phyloP scores from a whole-genome alignment of 2,797 vertebrate species.

The Falco rusticolus region DNA sequence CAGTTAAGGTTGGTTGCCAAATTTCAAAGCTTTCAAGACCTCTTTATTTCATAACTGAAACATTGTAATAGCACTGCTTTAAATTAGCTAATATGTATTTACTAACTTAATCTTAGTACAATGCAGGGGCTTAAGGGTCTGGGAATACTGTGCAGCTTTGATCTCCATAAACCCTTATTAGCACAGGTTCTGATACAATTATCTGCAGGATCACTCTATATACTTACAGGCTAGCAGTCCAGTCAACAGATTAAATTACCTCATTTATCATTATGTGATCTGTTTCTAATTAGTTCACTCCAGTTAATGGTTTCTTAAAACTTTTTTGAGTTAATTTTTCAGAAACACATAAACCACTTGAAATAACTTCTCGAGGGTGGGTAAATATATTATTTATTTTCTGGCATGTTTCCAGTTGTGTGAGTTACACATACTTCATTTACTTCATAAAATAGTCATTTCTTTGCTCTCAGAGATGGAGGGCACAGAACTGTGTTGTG shows the following conservation, averaged over 20 bases:
- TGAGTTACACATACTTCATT: not conserved
- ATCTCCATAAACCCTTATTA: constrained; percentile 59
- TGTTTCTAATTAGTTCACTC: constrained; percentile 61
- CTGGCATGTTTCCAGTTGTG: constrained; percentile 14
- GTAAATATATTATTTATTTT: constrained; percentile 42
- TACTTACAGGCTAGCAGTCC: constrained; percentile 25
- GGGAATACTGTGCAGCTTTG: constrained; percentile 41
- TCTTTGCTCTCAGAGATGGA: not conserved
- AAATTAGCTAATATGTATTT: constrained; percentile 47
- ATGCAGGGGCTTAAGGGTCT: not conserved
- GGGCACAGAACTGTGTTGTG: not conserved
- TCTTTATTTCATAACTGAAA: constrained; percentile 25
- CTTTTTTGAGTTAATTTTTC: constrained; percentile 28
- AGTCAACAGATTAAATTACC: constrained; percentile 47
- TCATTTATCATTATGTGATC: constrained; percentile 63
- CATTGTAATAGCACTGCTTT: constrained; percentile 34
- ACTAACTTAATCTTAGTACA: constrained; percentile 45
- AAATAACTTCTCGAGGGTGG: constrained; percentile 25
- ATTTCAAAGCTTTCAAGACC: constrained; percentile 55
- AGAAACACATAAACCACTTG: constrained; percentile 46
- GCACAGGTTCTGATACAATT: constrained; percentile 62
- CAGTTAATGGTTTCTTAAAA: constrained; percentile 59
- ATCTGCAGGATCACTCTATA: constrained; percentile 34
- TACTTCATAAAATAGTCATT: not conserved
- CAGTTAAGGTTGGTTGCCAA: constrained; percentile 44